Conservation (phyloP, 2,797 vertebrate species). For the Valencia hispanica region DNA sequence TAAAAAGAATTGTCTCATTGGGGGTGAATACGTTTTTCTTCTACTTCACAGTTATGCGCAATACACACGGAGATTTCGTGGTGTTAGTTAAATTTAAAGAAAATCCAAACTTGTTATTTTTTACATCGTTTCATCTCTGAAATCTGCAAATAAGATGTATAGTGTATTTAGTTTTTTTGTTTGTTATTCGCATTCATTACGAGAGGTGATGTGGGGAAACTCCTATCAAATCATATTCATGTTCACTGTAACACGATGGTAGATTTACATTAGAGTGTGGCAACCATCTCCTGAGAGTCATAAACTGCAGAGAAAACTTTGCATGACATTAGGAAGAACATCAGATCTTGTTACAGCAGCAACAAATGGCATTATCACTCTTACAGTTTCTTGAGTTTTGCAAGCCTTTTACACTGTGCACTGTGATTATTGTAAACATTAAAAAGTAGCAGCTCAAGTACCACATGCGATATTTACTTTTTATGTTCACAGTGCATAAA, state of each 20-base stretch:
- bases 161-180: not conserved
- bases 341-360: conserved; percentile 17
- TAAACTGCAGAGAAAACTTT: conserved; percentile 36
- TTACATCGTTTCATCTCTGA: not conserved
- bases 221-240: not conserved
- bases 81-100: not conserved
- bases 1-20: not conserved
- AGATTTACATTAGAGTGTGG: conserved; percentile 22
- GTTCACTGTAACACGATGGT: conserved; percentile 21
- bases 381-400: conserved; percentile 36
- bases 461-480: not conserved
- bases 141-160: not conserved
- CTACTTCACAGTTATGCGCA: not conserved
- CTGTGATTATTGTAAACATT: not conserved
- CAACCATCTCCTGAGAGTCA: conserved; percentile 29
- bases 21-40: not conserved
- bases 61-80: not conserved
- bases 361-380: conserved; percentile 43
- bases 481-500: not conserved
- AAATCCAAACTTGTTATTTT: not conserved
- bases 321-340: conserved; percentile 15
- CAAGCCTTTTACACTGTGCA: not conserved
- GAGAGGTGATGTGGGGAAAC: conserved; percentile 6
- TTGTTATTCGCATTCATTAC: too few species aligned
- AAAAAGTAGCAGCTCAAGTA: not conserved